Evolutionary conservation across 2,113 vertebrate genomes (phyloP), one percentile per base, ranked within the genome.

Genomic region (Mormoops blainvillei): DNA sequence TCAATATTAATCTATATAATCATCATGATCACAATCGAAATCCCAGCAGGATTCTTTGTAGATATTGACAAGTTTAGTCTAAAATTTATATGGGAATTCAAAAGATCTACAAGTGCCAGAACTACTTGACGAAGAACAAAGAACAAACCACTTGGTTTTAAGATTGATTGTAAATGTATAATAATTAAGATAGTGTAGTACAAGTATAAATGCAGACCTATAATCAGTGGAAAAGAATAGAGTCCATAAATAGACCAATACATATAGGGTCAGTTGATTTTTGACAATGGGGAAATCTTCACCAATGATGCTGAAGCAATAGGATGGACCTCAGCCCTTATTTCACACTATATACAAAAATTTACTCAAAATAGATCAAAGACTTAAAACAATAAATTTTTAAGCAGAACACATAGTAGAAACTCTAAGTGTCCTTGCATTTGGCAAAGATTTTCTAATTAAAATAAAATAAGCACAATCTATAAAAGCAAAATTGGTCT

Each of bases 1-100:
- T 88, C n/a, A 91, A 89, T 87, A 61, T 76, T 65, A 20, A 77
- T 87, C 24, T 87, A 58, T 31, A 71, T 8, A 87, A 65, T 87
- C 43, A 91, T 87, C 43, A 96, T 20, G 76, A 52, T 91, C 54
- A 96, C 20, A 81, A 52, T 93, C 63, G 84, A 87, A 93, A 96
- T 87, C 6, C 45, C 52, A 89, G 24, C 12, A 95, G 15, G 1
- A 43, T 63, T 68, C 48, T 89, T 67, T 86, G 26, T 82, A 81
- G 67, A 90, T 63, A 83, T 54, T 68, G 19, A 77, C 24, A 83
- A 45, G 10, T 18, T 93, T 28, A 71, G 48, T 88, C 68, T 83
- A 71, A 93, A 83, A 78, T 87, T 70, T 78, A 74, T 11, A 45
- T 76, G 18, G 24, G 20, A 87, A 95, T 91, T 91, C 56, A 91